A percentile compares a stretch with the other conserved stretches of the same genome.
phyloP scores from a whole-genome alignment of 2,113 vertebrate species.

The Hystrix cristata region DNA sequence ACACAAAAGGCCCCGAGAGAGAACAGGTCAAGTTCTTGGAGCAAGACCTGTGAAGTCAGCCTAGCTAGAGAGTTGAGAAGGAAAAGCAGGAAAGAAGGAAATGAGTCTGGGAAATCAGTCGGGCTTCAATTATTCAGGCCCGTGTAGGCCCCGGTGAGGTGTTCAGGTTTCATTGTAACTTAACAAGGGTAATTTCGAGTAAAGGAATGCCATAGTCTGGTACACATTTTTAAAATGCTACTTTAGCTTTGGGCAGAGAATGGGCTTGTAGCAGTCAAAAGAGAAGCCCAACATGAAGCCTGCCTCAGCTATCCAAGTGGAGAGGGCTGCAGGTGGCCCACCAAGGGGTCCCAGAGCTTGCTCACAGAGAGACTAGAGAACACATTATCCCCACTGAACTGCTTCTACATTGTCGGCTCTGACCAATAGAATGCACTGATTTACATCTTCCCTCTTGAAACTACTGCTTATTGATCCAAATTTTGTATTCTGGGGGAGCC shows the following conservation, averaged over 20 bases:
- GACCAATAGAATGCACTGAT: background rate
- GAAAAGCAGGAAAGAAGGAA: background rate
- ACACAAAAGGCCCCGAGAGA: background rate
- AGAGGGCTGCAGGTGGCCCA: background rate
- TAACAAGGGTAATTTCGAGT: slow-evolving; percentile 16
- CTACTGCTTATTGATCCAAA: slow-evolving; percentile 4
- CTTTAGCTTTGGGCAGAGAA: background rate
- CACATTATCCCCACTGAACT: background rate
- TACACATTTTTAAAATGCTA: slow-evolving; percentile 12
- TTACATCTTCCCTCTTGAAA: background rate
- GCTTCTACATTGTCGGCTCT: background rate
- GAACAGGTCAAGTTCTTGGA: background rate
- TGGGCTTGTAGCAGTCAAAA: background rate
- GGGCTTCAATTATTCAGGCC: slow-evolving; percentile 29
- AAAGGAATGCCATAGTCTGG: background rate
- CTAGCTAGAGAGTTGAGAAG: background rate
- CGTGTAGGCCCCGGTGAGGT: background rate
- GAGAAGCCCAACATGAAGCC: background rate
- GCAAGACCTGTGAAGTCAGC: background rate
- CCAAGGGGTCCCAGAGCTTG: accelerated
- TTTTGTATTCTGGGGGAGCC: slow-evolving; percentile 5
- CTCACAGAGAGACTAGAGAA: background rate
- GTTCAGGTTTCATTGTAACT: slow-evolving; percentile 56
- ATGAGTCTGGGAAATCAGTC: background rate
- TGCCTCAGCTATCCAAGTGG: background rate